A percentile compares a stretch with the other conserved stretches of the same genome.
Conservation (phyloP, 2,888 invertebrate genomes). For the Philereme transversata region DNA sequence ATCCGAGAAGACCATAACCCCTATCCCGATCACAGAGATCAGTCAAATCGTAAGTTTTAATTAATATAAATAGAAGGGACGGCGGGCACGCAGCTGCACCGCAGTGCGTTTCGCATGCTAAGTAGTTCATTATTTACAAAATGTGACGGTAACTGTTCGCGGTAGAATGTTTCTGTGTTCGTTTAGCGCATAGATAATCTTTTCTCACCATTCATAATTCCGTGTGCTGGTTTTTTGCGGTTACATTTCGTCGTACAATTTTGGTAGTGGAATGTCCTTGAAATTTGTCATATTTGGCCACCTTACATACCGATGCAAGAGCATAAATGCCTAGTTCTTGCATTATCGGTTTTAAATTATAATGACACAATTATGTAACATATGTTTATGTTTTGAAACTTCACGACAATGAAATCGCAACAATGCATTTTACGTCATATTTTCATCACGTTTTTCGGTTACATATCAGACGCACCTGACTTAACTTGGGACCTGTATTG, state of each 20-base stretch:
- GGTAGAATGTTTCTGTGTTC: conserved; percentile 44
- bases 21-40: conserved; percentile 86
- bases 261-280: conserved; percentile 26
- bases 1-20: conserved; percentile 81
- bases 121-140: conserved; percentile 55
- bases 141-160: conserved; percentile 50
- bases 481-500: conserved; percentile 43
- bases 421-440: conserved; percentile 17
- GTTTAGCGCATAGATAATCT: conserved; percentile 43
- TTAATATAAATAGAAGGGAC: conserved; percentile 32
- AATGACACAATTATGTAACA: conserved; percentile 44
- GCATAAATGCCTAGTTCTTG: conserved; percentile 24
- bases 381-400: conserved; percentile 45
- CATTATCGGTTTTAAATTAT: conserved; percentile 34
- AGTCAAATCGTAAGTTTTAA: conserved; percentile 86
- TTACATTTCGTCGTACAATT: conserved; percentile 12
- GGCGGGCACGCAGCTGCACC: conserved; percentile 45
- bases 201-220: conserved; percentile 38
- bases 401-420: conserved; percentile 26
- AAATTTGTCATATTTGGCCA: conserved; percentile 27
- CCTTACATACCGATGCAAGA: conserved; percentile 29
- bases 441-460: conserved; percentile 18
- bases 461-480: conserved; percentile 11
- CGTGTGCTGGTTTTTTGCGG: conserved; percentile 25
- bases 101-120: conserved; percentile 53